Percentiles rank a stretch among this genome's conserved stretches.
Evolutionary conservation across 2,113 vertebrate genomes (phyloP).

Genomic region (Perognathus longimembris): DNA sequence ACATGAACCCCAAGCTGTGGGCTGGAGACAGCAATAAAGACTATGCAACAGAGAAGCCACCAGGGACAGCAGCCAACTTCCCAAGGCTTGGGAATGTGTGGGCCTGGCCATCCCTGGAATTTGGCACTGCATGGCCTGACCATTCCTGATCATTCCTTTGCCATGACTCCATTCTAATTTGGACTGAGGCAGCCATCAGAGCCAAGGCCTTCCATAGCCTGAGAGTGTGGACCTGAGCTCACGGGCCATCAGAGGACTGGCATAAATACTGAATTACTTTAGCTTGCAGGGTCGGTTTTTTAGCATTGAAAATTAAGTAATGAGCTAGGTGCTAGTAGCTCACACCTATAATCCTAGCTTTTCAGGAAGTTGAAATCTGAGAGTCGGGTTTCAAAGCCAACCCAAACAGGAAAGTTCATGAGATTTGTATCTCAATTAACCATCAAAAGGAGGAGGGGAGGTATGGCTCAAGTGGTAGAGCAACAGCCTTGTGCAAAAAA

Average conservation of each 20-base stretch:
- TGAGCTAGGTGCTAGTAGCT: too few species aligned
- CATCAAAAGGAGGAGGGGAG: too few species aligned
- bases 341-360: too few species aligned
- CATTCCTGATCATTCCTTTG: conserved; percentile 15
- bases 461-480: too few species aligned
- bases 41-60: neutral
- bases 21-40: neutral
- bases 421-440: too few species aligned
- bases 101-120: neutral
- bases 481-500: too few species aligned
- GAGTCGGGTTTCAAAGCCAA: too few species aligned
- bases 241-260: conserved; percentile 12
- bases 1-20: neutral
- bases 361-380: too few species aligned
- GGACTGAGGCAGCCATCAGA: conserved; percentile 30
- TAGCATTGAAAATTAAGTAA: neutral
- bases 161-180: conserved; percentile 28
- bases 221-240: neutral
- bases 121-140: neutral
- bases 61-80: neutral
- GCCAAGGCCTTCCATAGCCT: neutral
- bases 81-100: neutral
- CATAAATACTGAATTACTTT: conserved; percentile 39
- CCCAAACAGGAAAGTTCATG: too few species aligned
- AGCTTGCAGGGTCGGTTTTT: neutral